Base-by-base conservation (phyloP, 2,113 vertebrate genomes). In the Urocitellus parryii region DNA sequence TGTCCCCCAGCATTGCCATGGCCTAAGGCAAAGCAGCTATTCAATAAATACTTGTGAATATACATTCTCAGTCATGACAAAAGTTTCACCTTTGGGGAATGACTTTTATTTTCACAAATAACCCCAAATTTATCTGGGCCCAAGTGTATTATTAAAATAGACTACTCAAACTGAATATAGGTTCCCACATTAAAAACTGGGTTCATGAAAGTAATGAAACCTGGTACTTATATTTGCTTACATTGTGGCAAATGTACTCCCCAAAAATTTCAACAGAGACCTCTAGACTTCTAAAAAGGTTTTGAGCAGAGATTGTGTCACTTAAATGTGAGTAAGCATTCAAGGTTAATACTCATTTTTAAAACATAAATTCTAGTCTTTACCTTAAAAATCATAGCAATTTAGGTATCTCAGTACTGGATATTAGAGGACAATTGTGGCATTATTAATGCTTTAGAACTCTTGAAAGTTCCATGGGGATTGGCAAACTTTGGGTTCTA, bases 311-410 rank as follows among this genome's bases (percentile, higher is more conserved):
- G 51, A 8, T 5, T 53, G 0, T 53, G 32, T n/a, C 29, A 63
- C 80, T 90, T 73, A 92, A 48, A 80, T 94, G 9, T 83, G 11
- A 90, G 37, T 58, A 51, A 11, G 42, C 80, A 39, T 72, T 56
- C 73, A 78, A 29, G 16, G 29, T 80, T 79, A 77, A 84, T 0
- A 79, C 8, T 88, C 37, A 53, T 72, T 96, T 91, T 91, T 48
- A 56, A 95, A 77, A 90, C 61, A 81, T 56, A 93, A 90, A 90
- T 81, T 68, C 58, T 74, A 73, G 1, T 29, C 14, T 92, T 76
- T 91, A 27, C 27, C 29, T 79, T 67, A 88, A 92, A 80, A 48
- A 20, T 70, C 13, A 20, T n/a, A 94, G 25, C 37, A 77, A 67
- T 85, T 80, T 94, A 85, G 2, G 13, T 27, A n/a, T 80, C 53